Evolutionary conservation across 2,888 invertebrate species (phyloP), one percentile per base, ranked within the genome.

Genomic region (Parnassius mnemosyne): DNA sequence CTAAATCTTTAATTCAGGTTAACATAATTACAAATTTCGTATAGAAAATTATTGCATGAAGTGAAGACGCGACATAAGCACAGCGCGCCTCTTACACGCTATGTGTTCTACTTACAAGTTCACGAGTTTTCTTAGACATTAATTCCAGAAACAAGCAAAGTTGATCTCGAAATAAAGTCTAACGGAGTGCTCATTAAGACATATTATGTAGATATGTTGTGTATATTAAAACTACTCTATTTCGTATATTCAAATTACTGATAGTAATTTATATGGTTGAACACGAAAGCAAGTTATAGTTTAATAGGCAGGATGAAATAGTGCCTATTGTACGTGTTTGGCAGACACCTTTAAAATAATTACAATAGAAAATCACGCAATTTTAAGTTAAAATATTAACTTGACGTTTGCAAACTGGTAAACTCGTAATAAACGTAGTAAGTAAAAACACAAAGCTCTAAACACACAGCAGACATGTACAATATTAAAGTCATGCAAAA

Each of bases 31-130:
- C 67, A 67, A 68, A 67, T 66, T 67, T 75, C 72, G 72, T 76
- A 77, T 80, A 79, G 76, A 79, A 80, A 81, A 80, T 79, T 81
- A 81, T 82, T 81, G 81, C 81, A 79, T 65, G 64, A 65, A 65
- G 61, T 53, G 56, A 67, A 61, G 53, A 53, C 54, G 49, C 58
- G 53, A 41, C 46, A 44, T 44, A 11, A 53, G 20, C 10, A 12
- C 49, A 9, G 44, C 44, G 53, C 10, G 53, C 51, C 44, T 50
- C 44, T 53, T 47, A 41, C 57, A 57, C 47, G 63, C 68, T 53
- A 64, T 65, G 72, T 66, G 67, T 25, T 57, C 65, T 68, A 67
- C 68, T 71, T 66, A 69, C 68, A 53, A 55, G 63, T 62, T 71
- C 66, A 69, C 68, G 55, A 55, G 63, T 62, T 61, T 61, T 64